Evolutionary conservation across 1,140 invertebrate genomes (phyloP).

Genomic region (Sinonovacula constricta): DNA sequence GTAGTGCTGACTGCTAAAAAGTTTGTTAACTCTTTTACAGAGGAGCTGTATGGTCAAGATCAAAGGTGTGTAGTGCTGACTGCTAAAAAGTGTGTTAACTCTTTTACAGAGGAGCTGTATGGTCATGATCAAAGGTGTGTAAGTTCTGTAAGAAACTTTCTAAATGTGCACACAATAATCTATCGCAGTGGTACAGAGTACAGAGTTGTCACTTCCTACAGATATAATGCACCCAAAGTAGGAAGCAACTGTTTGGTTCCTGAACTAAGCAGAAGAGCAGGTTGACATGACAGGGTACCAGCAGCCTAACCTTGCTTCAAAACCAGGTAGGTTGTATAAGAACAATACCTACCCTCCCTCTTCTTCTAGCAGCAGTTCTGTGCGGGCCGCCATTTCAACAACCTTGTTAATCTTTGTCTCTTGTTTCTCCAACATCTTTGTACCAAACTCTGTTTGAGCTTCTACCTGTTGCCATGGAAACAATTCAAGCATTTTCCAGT

Average conservation of each 20-base stretch:
- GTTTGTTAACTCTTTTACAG: too few species aligned
- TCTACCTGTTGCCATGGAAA: conserved; percentile 40
- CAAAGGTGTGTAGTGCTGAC: too few species aligned
- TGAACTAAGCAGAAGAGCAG: neutral
- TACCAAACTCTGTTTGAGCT: conserved; percentile 35
- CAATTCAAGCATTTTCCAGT: neutral
- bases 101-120: too few species aligned
- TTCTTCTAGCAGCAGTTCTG: conserved; percentile 58
- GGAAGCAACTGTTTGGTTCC: neutral
- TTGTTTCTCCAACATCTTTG: conserved; percentile 36
- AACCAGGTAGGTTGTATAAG: neutral
- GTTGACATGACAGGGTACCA: neutral
- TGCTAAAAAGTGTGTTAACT: too few species aligned
- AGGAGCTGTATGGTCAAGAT: too few species aligned
- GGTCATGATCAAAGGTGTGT: too few species aligned
- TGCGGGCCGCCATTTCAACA: conserved; percentile 57
- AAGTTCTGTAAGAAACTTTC: too few species aligned
- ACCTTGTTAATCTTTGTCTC: conserved; percentile 52
- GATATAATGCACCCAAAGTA: neutral
- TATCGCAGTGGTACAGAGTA: too few species aligned
- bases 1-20: too few species aligned
- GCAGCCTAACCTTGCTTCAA: neutral
- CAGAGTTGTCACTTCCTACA: too few species aligned
- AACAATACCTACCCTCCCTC: conserved; percentile 47
- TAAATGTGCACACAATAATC: too few species aligned